Evolutionary conservation across 2,888 invertebrate genomes (phyloP).

Genomic region (Trachelus stipa): DNA sequence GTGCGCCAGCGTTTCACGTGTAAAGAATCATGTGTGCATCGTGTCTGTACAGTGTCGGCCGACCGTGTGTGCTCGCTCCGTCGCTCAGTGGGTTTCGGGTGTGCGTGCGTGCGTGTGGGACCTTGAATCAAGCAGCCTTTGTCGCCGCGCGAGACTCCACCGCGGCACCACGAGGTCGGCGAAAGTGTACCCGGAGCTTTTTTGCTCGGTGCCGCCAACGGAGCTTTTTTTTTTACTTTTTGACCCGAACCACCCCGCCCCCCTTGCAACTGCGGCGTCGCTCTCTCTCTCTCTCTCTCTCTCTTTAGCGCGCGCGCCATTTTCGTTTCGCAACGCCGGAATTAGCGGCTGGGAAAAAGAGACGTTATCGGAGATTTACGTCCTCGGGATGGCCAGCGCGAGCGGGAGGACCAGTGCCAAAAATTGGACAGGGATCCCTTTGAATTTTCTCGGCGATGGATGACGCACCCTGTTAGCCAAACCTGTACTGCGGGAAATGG

Average conservation of each 20-base stretch:
- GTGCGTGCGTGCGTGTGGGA: conserved; percentile 56
- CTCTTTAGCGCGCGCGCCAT: conserved; percentile 22
- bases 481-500: not conserved
- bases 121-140: conserved; percentile 67
- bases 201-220: conserved; percentile 40
- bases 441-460: not conserved
- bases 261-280: conserved; percentile 19
- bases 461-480: not conserved
- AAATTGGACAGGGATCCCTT: not conserved
- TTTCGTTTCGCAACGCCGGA: conserved; percentile 36
- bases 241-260: conserved; percentile 43
- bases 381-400: conserved; percentile 1
- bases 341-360: conserved; percentile 28
- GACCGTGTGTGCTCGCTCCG: conserved; percentile 20
- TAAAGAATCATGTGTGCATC: not conserved
- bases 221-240: conserved; percentile 6
- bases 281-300: conserved; percentile 28
- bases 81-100: conserved; percentile 3
- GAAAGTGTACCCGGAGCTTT: conserved; percentile 65
- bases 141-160: conserved; percentile 64
- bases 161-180: conserved; percentile 65
- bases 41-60: conserved; percentile 17
- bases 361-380: conserved; percentile 26
- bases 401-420: not conserved
- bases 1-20: conserved; percentile 13